Base-by-base conservation (phyloP, 2,888 invertebrate genomes). In the Lasioglossum morio region DNA sequence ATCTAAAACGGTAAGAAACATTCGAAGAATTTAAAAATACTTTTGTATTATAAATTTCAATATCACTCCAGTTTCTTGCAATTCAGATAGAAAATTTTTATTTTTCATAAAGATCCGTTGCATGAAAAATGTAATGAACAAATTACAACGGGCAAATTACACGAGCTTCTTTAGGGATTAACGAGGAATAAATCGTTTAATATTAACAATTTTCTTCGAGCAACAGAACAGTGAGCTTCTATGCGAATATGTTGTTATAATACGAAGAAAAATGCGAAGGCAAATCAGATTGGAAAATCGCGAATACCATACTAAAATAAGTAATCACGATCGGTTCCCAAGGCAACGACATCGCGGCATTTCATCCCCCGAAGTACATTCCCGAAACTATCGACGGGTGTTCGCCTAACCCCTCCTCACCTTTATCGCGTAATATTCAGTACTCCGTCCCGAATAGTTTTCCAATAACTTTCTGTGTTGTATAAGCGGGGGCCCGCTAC, bases 401-500 rank as follows among this genome's bases (percentile, higher is more conserved):
- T 48, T 30, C 23, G 7, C 34, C 12, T 23, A 48, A 19, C 2
- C 63, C 8, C 16, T 16, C 2, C 37, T 12, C 72, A 8, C 72
- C 57, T 70, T 63, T 66, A 80, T 80, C 70, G 69, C 80, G 70
- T 77, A 77, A 77, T 80, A 85, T 85, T 80, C 84, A 77, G 77
- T 46, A 63, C 70, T 77, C 70, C 70, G 84, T 19, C 80, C 74
- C 84, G 85, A 84, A 85, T 85, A 84, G 84, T 77, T 85, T 85
- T 80, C 85, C 85, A 84, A 85, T 85, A 85, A 84, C 77, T 84
- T 84, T 80, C 80, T 72, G 84, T 74, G 73, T 79, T 66, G 77
- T 85, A 77, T 53, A 63, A 70, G 77, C 73, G 30, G 60, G 30
- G 48, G 27, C 5, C 27, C 23, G 53, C 57, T 37, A 27, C 66